Evolutionary conservation across 1,140 invertebrate species (phyloP).

Genomic region (Ceratina calcarata): DNA sequence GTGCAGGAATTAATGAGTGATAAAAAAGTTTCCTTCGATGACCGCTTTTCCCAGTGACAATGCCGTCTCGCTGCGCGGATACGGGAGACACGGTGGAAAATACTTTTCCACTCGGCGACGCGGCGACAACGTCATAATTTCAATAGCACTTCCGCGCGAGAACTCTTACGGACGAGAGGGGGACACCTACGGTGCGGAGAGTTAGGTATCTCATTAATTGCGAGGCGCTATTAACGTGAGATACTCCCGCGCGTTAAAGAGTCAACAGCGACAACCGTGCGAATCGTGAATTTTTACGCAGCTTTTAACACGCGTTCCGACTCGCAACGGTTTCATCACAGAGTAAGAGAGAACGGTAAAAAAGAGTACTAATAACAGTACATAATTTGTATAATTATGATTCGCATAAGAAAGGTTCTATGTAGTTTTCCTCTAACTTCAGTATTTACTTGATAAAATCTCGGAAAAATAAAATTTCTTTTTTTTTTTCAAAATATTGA

Average conservation of each 20-base stretch:
- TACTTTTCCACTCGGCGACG: constrained; percentile 38
- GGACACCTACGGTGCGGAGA: constrained; percentile 26
- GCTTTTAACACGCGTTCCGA: constrained; percentile 47
- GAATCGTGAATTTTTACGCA: constrained; percentile 44
- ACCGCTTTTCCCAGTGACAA: neutral
- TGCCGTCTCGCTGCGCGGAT: neutral
- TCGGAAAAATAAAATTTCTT: too few species aligned
- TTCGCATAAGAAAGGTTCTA: too few species aligned
- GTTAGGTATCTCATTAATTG: constrained; percentile 57
- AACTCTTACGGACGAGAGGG: constrained; percentile 39
- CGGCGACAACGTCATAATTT: constrained; percentile 43
- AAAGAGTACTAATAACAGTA: too few species aligned
- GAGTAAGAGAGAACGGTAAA: too few species aligned
- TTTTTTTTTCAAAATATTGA: too few species aligned
- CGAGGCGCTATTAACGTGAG: constrained; percentile 43
- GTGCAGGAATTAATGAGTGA: too few species aligned
- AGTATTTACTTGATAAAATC: too few species aligned
- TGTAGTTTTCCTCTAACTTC: too few species aligned
- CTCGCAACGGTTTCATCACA: constrained; percentile 12
- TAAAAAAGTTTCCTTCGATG: neutral
- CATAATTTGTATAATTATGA: too few species aligned
- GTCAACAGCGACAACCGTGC: constrained; percentile 20
- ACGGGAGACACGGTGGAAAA: neutral
- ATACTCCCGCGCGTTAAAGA: constrained; percentile 40
- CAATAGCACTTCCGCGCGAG: constrained; percentile 54